Evolutionary conservation across 53 echinoderm and acorn worm genomes (phyloP).

Genomic region (Actinopyga echinites): DNA sequence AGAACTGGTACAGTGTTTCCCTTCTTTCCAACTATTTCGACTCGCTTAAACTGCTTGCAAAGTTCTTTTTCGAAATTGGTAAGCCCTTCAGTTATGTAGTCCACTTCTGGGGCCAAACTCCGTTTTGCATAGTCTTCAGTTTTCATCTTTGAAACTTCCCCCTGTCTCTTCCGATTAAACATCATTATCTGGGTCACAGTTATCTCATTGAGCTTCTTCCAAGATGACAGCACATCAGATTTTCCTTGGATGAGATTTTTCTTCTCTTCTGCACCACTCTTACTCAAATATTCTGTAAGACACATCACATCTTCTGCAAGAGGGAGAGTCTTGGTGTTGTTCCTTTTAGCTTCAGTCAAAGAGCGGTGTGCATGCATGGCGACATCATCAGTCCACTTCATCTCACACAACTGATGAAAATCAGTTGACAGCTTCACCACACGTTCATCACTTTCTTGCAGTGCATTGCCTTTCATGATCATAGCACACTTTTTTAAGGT

Average conservation of each 20-base stretch:
- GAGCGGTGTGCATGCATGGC: constrained; percentile 41
- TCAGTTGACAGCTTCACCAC: constrained; percentile 37
- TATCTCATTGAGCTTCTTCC: constrained; percentile 62
- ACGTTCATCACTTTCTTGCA: constrained; percentile 3
- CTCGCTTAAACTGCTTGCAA: constrained; percentile 55
- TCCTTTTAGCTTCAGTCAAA: constrained; percentile 37
- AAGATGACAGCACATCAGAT: constrained; percentile 33
- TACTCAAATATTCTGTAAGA: constrained; percentile 48
- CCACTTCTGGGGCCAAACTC: constrained; percentile 37
- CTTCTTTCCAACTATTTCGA: constrained; percentile 65
- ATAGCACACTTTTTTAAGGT: constrained; percentile 65
- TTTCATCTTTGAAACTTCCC: constrained; percentile 63
- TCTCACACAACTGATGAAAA: constrained; percentile 50
- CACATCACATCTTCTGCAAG: constrained; percentile 54
- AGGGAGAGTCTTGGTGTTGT: constrained; percentile 44
- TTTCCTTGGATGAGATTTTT: constrained; percentile 8
- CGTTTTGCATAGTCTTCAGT: constrained; percentile 49
- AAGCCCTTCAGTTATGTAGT: constrained; percentile 48
- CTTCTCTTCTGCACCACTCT: constrained; percentile 50
- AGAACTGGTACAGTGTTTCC: constrained; percentile 64
- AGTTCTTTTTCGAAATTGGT: constrained; percentile 61
- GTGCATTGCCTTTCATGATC: constrained; percentile 57
- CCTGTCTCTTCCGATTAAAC: constrained; percentile 62
- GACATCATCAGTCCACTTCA: constrained; percentile 52
- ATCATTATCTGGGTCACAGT: constrained; percentile 63